Conservation (phyloP, 2,888 invertebrate genomes). For the Zelleria hepariella region DNA sequence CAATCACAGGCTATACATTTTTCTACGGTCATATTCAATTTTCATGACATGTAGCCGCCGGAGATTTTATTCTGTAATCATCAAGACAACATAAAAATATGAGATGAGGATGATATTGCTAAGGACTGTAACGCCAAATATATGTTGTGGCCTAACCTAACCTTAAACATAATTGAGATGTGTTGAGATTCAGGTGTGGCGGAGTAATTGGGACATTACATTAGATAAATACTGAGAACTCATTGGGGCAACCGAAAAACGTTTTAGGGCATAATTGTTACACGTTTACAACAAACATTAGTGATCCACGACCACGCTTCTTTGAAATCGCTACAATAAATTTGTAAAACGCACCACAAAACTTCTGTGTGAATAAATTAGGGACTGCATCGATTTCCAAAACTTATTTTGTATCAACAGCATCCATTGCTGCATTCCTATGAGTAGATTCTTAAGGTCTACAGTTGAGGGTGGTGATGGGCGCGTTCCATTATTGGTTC, state of each 20-base stretch:
- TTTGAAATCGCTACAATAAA: conserved; percentile 57
- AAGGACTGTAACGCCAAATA: no score
- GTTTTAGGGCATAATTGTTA: conserved; percentile 50
- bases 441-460: background rate
- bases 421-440: conserved; percentile 22
- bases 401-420: background rate
- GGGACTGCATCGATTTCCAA: background rate
- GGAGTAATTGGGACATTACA: background rate
- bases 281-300: conserved; percentile 46
- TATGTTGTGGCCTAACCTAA: no score
- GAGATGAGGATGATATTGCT: no score
- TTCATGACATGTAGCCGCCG: no score
- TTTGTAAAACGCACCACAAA: conserved; percentile 65
- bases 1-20: no score
- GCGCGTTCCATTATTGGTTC: background rate
- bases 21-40: no score
- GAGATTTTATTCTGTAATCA: no score
- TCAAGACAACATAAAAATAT: no score
- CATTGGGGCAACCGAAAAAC: conserved; percentile 21
- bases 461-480: conserved; percentile 11
- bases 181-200: no score
- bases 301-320: conserved; percentile 52
- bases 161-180: background rate
- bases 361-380: conserved; percentile 47
- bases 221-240: background rate